A percentile compares a stretch with the other conserved stretches of the same genome.
Conservation (phyloP, 1,140 invertebrate genomes). For the Ptiloglossa arizonensis region DNA sequence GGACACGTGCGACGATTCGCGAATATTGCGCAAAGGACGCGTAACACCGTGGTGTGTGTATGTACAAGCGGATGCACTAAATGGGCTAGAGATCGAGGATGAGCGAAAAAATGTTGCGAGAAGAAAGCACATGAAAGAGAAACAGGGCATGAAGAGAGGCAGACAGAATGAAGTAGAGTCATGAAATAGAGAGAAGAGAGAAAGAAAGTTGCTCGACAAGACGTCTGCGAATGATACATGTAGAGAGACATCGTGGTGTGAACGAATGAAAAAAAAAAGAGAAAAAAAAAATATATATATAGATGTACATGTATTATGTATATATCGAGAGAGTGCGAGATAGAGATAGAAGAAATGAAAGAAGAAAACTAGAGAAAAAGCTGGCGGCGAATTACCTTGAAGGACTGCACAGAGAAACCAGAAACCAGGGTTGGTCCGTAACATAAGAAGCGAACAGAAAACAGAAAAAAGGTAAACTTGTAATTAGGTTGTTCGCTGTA, state of each 20-base stretch:
- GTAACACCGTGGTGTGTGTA: background rate
- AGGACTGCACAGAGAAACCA: conserved; percentile 79
- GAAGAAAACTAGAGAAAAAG: conserved; percentile 68
- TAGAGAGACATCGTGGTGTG: conserved; percentile 24
- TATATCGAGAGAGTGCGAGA: conserved; percentile 40
- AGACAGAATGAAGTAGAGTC: conserved; percentile 46
- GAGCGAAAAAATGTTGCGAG: conserved; percentile 62
- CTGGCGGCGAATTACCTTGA: conserved; percentile 76
- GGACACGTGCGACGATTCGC: background rate
- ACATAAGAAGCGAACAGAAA: conserved; percentile 79
- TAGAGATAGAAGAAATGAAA: conserved; percentile 36
- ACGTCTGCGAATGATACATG: conserved; percentile 41
- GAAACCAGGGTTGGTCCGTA: conserved; percentile 77
- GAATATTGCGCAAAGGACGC: conserved; percentile 15
- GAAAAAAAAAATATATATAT: conserved; percentile 36
- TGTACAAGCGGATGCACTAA: conserved; percentile 43
- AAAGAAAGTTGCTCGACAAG: conserved; percentile 23
- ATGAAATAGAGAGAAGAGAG: conserved; percentile 33
- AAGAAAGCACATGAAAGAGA: conserved; percentile 49
- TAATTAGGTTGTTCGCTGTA: conserved; percentile 72
- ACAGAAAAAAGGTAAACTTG: conserved; percentile 76
- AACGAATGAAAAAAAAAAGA: conserved; percentile 35
- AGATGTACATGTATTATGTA: conserved; percentile 37
- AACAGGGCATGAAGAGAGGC: conserved; percentile 35
- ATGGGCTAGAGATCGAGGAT: conserved; percentile 50